phyloP scores from a whole-genome alignment of 1,140 invertebrate species.

The Diuraphis noxia region DNA sequence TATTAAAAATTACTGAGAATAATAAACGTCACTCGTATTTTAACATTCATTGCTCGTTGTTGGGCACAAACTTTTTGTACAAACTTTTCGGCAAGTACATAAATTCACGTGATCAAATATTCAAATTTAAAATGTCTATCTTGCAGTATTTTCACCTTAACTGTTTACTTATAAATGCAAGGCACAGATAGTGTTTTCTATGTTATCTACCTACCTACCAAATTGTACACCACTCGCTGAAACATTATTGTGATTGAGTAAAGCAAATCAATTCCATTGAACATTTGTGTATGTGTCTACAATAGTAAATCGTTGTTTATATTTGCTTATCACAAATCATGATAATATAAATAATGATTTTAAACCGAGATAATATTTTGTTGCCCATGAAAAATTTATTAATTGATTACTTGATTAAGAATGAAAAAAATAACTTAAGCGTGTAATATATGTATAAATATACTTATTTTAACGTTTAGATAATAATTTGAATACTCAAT shows the following conservation, averaged over 20 bases:
- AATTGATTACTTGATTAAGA: no score
- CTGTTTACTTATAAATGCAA: constrained; percentile 3
- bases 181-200: not conserved
- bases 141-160: not conserved
- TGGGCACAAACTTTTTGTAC: not conserved
- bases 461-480: no score
- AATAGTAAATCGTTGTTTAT: not conserved
- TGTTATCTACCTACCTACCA: not conserved
- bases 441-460: no score
- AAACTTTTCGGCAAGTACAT: constrained; percentile 21
- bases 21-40: constrained; percentile 9
- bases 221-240: not conserved
- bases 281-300: not conserved
- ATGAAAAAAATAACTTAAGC: no score
- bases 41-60: not conserved
- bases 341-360: not conserved
- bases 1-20: not conserved
- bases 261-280: not conserved
- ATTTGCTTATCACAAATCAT: not conserved
- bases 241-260: not conserved
- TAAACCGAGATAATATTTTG: not conserved
- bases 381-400: not conserved
- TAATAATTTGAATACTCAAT: no score
- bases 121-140: constrained; percentile 25
- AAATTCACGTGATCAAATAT: constrained; percentile 41